Evolutionary conservation across 2,888 invertebrate genomes (phyloP), one percentile per base, ranked within the genome.

Genomic region (Geophilus truncorum): DNA sequence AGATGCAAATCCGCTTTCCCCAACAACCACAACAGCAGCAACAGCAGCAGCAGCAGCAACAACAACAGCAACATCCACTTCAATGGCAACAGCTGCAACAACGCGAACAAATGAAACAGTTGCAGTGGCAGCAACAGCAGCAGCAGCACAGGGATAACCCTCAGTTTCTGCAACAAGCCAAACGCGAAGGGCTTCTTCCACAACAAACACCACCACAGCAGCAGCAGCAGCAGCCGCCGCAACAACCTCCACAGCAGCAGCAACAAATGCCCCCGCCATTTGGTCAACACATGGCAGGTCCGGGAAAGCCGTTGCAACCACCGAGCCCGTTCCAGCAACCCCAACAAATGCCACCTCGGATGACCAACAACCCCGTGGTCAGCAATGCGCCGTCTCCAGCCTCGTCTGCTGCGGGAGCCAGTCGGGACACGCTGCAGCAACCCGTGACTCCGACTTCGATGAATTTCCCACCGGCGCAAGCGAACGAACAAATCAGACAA

Each of bases 201-300:
- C 81, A 80, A 57, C 23, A 21, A 79, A 62, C 76, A 36, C 6
- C 90, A 89, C 89, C 81, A 87, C 87, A 89, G 89, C 85, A 86
- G 88, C 78, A 80, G 40, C 30, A 45, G 12, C 81, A 78, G 62
- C 45, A 23, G 18, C 34, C 28, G 15, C 23, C 21, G 7, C 62
- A n/a, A 40, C 57, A 12, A 15, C 76, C 15, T 36, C 80, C 32
- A 15, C 34, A 18, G 25, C 81, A 9, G 78, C 81, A 78, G 28
- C 81, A 36, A 32, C 77, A 78, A 28, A 81, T 78, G 21, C 78
- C 76, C 2, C 76, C 30, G 1, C 76, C 57, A 0, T 62, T 62
- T 62, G 57, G 57, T 9, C 57, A 57, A 18, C 57, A 57, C 18
- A 18, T 57, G 57, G 57, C 57, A 18, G 57, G 18, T 57, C n/a